phyloP scores from a whole-genome alignment of 2,888 invertebrate genomes.

The Amaurobius ferox region DNA sequence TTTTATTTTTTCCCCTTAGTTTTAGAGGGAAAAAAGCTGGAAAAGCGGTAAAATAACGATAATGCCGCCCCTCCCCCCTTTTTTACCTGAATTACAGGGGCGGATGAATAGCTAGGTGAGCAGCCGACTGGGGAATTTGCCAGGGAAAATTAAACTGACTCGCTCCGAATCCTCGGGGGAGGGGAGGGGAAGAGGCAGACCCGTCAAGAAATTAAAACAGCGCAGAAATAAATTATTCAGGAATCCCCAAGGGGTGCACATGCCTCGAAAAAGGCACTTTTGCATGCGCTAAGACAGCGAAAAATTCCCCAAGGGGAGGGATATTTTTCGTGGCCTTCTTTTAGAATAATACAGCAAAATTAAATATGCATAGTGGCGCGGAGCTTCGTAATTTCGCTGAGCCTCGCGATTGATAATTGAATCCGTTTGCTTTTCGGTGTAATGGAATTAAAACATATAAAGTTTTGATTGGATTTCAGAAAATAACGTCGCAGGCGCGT shows the following conservation, averaged over 20 bases:
- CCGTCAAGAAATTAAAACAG: conserved; percentile 70
- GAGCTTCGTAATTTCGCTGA: conserved; percentile 57
- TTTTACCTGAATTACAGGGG: conserved; percentile 28
- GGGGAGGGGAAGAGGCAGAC: conserved; percentile 44
- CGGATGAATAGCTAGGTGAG: conserved; percentile 38
- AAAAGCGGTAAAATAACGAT: conserved; percentile 9
- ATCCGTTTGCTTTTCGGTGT: conserved; percentile 65
- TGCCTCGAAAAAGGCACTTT: conserved; percentile 47
- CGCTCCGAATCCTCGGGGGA: conserved; percentile 9
- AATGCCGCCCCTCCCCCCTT: not conserved
- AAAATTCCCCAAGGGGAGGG: conserved; percentile 22
- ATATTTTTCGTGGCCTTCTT: conserved; percentile 39
- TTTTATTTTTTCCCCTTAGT: conserved; percentile 23
- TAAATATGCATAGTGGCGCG: conserved; percentile 63
- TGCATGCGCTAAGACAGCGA: conserved; percentile 62
- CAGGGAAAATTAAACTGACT: conserved; percentile 62
- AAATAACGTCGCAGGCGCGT: not conserved
- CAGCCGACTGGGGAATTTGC: conserved; percentile 46
- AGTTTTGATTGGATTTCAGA: conserved; percentile 65
- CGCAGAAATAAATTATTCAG: conserved; percentile 70
- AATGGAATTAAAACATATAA: conserved; percentile 69
- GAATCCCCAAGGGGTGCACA: conserved; percentile 3
- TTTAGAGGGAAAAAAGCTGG: conserved; percentile 1
- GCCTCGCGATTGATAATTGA: conserved; percentile 68
- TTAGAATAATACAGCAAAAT: conserved; percentile 60